A percentile compares a stretch with the other conserved stretches of the same genome.
These are phyloP conservation scores for Caenorhabditis brenneri DNA, from an alignment of 1,140 invertebrate genomes.

Conservation along the genomic window DNA sequence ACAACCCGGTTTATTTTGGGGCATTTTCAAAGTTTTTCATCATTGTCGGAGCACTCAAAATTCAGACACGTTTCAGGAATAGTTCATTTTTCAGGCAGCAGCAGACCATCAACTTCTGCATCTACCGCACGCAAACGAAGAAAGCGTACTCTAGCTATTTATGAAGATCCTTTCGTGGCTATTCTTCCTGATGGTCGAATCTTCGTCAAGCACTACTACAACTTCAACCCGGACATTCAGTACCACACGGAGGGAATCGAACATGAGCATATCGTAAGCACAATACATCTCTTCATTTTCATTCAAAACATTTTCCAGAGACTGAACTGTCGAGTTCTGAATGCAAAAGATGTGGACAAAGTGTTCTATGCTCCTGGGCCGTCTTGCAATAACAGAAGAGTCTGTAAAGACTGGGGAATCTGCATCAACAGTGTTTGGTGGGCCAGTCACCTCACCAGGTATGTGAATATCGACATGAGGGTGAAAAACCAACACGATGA, in stretches of 20 bases:
- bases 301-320: neutral
- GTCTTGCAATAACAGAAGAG: neutral
- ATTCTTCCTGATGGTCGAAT: constrained; percentile 27
- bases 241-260: constrained; percentile 13
- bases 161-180: constrained; percentile 48
- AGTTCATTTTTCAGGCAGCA: neutral
- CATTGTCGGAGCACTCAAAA: too few species aligned
- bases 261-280: constrained; percentile 35
- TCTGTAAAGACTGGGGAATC: constrained; percentile 48
- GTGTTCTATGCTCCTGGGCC: neutral
- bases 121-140: neutral
- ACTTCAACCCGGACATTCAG: constrained; percentile 36
- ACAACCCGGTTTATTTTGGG: too few species aligned
- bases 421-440: constrained; percentile 46
- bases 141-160: neutral
- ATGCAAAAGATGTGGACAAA: neutral
- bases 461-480: too few species aligned
- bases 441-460: constrained; percentile 48
- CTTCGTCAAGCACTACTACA: constrained; percentile 43
- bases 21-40: too few species aligned
- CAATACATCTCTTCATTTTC: neutral
- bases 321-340: neutral
- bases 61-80: neutral
- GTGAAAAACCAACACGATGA: too few species aligned
- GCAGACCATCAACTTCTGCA: constrained; percentile 29